Conservation (phyloP, 2,888 invertebrate species). For the Polymixis lichenea region DNA sequence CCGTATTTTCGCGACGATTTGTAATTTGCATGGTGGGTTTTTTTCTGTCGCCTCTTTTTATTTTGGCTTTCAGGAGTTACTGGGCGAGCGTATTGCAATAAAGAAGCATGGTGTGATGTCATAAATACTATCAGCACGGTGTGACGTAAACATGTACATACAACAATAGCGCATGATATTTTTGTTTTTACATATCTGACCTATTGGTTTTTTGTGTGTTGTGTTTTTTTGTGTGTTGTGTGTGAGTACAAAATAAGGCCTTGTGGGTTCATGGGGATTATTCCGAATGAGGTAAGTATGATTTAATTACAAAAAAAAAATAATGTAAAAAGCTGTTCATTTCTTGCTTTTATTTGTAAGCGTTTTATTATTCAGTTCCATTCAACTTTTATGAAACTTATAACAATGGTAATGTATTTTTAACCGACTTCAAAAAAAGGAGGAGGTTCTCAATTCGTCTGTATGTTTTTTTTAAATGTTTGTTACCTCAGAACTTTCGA, state of each 20-base stretch:
- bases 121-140: background rate
- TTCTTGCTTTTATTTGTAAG: too few relatives aligned
- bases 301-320: background rate
- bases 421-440: too few relatives aligned
- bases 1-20: background rate
- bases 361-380: background rate
- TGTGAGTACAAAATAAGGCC: background rate
- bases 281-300: slow-evolving; percentile 36
- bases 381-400: background rate
- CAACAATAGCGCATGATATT: slow-evolving; percentile 3
- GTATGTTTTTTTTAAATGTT: too few relatives aligned
- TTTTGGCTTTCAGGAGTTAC: background rate
- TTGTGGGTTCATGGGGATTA: slow-evolving; percentile 5
- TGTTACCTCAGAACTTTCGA: too few relatives aligned
- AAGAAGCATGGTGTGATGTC: background rate
- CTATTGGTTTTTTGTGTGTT: slow-evolving; percentile 8
- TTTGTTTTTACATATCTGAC: background rate
- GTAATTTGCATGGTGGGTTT: background rate
- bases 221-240: slow-evolving; percentile 16
- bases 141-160: background rate
- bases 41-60: background rate
- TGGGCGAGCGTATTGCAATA: background rate
- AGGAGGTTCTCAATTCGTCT: too few relatives aligned
- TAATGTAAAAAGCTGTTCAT: background rate
- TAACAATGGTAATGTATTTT: background rate